phyloP scores from a whole-genome alignment of 2,888 invertebrate genomes.

The Thecocarcelia acutangulata region DNA sequence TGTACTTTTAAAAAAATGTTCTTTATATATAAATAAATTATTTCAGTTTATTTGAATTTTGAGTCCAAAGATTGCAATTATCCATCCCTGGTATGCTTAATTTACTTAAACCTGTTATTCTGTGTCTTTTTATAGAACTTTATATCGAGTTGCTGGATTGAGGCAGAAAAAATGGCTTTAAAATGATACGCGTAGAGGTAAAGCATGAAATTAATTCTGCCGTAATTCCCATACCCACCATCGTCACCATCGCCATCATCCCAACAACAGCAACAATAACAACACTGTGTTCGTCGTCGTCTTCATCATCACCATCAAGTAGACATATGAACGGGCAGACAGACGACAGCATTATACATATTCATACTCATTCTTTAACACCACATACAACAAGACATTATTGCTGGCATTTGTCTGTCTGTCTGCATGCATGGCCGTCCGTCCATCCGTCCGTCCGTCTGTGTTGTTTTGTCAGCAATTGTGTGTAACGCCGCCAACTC shows the following conservation, averaged over 20 bases:
- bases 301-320: constrained; percentile 49
- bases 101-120: constrained; percentile 18
- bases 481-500: constrained; percentile 69
- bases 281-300: constrained; percentile 24
- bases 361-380: constrained; percentile 65
- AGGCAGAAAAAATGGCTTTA: constrained; percentile 19
- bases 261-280: constrained; percentile 29
- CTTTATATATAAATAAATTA: too few species aligned
- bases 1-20: too few species aligned
- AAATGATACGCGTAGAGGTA: constrained; percentile 61
- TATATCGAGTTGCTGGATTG: constrained; percentile 8
- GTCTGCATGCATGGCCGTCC: background rate
- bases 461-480: constrained; percentile 59
- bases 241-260: constrained; percentile 42
- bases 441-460: background rate
- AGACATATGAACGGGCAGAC: constrained; percentile 30
- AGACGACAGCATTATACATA: constrained; percentile 51
- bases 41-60: too few species aligned
- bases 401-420: constrained; percentile 11
- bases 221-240: constrained; percentile 68
- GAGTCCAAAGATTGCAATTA: background rate
- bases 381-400: constrained; percentile 54
- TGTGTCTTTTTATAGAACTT: constrained; percentile 36
- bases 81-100: constrained; percentile 18
- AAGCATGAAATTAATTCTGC: constrained; percentile 69